Evolutionary conservation across 2,797 vertebrate genomes (phyloP), one percentile per base, ranked within the genome.

Genomic region (Choloepus didactylus): DNA sequence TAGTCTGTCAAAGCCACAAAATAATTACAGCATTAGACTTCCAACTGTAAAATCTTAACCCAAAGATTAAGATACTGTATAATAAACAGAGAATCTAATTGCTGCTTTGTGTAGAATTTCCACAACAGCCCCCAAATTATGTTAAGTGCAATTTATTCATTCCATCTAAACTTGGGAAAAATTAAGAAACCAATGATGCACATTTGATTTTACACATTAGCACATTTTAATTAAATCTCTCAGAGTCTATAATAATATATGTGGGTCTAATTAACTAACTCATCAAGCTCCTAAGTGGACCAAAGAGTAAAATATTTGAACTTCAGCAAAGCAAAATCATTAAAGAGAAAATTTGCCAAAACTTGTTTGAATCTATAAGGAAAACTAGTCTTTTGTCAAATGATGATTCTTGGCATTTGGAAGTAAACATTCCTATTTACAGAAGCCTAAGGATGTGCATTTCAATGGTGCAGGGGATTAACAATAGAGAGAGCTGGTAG

Each of bases 201-300:
- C 35, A 87, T 9, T 5, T 7, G 60, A 89, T 96, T 81, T 97
- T 87, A 93, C 6, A 75, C 90, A 95, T 94, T 96, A 85, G 59
- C 91, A 96, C 91, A 97, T 93, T 92, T 97, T 85, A 76, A 79
- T 97, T 79, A 93, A 97, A 87, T 18, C 18, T 35, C 80, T 62
- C 38, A 87, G 73, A 96, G 54, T 10, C 31, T 94, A 80, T 93
- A 93, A 96, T 95, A 96, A 2, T 2, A 93, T 69, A 62, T 67
- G 59, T 92, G 90, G 31, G 72, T 96, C 84, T 93, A 92, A 95
- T 96, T 38, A 98, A 87, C 79, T 84, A n/a, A 79, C 92, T 96
- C 96, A 87, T 8, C 79, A 93, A 97, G 86, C 82, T 97, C 89
- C 2, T 11, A 94, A 87, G 62, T 77, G 59, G 91, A 95, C 94